A percentile compares a stretch with the other conserved stretches of the same genome.
phyloP scores from a whole-genome alignment of 2,888 invertebrate genomes.

The Imbricaverruca yamaguchii region DNA sequence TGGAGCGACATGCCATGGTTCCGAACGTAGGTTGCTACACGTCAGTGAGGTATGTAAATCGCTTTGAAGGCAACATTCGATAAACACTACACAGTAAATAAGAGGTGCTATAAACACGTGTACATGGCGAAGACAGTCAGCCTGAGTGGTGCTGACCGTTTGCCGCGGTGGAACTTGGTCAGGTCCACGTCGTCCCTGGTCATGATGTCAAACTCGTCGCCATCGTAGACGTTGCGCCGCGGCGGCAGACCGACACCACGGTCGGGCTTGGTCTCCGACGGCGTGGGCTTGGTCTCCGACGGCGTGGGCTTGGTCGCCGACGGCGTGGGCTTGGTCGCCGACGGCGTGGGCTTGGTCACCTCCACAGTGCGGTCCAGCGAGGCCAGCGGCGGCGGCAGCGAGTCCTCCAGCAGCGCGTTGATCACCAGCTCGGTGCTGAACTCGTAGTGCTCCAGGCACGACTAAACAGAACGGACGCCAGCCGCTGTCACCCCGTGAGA shows the following conservation, averaged over 20 bases:
- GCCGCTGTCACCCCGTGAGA: too few relatives aligned
- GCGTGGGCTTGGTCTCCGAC: constrained; percentile 30
- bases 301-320: not conserved
- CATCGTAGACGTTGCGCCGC: constrained; percentile 62
- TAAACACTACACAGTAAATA: too few relatives aligned
- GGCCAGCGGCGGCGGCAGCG: constrained; percentile 48
- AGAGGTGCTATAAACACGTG: too few relatives aligned
- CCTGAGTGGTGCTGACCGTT: constrained; percentile 36
- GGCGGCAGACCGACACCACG: constrained; percentile 34
- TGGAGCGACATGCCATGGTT: too few relatives aligned
- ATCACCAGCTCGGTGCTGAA: constrained; percentile 68
- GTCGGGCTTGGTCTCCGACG: constrained; percentile 30
- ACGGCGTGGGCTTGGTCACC: constrained; percentile 30
- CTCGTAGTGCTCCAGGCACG: constrained; percentile 67
- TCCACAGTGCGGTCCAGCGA: constrained; percentile 29
- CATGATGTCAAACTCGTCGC: constrained; percentile 69
- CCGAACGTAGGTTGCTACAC: too few relatives aligned
- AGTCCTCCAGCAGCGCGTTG: constrained; percentile 71
- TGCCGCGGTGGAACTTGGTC: constrained; percentile 46
- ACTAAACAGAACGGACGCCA: constrained; percentile 41
- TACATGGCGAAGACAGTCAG: too few relatives aligned
- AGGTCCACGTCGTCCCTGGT: constrained; percentile 52
- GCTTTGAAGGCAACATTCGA: too few relatives aligned
- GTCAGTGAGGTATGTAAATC: too few relatives aligned
- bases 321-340: not conserved